Conservation (phyloP, 2,888 invertebrate species). For the Furcula furcula region DNA sequence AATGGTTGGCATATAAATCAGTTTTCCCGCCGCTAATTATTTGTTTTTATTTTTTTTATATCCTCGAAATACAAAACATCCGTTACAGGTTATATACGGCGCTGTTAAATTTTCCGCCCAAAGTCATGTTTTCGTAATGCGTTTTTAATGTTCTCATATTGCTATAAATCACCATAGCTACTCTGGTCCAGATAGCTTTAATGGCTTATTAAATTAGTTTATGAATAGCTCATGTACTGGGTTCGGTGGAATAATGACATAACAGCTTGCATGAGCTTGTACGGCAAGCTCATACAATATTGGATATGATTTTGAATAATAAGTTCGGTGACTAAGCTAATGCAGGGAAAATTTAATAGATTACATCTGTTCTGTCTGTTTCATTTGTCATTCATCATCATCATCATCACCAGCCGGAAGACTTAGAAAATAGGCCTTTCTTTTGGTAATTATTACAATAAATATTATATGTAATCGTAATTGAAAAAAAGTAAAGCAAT, state of each 20-base stretch:
- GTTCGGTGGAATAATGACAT: not conserved
- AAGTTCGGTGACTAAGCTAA: no score
- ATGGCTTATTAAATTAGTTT: conserved; percentile 78
- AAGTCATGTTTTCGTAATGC: conserved; percentile 81
- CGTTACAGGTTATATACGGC: conserved; percentile 59
- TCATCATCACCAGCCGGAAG: no score
- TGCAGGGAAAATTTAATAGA: no score
- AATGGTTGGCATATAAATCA: no score
- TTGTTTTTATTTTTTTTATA: conserved; percentile 23
- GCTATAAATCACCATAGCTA: conserved; percentile 77
- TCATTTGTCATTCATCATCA: no score
- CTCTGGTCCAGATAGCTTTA: conserved; percentile 79
- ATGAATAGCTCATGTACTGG: conserved; percentile 26
- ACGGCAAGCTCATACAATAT: no score
- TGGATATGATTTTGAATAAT: no score
- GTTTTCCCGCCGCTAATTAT: not conserved
- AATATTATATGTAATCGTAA: no score
- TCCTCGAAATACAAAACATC: conserved; percentile 56
- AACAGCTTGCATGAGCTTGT: not conserved
- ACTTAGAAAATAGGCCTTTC: no score
- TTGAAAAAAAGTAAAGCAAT: no score
- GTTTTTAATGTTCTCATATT: conserved; percentile 82
- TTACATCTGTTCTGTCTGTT: no score
- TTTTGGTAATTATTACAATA: no score
- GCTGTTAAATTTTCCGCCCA: conserved; percentile 74